Base-by-base conservation (phyloP, 2,888 invertebrate species). In the Cylindroiulus punctatus region DNA sequence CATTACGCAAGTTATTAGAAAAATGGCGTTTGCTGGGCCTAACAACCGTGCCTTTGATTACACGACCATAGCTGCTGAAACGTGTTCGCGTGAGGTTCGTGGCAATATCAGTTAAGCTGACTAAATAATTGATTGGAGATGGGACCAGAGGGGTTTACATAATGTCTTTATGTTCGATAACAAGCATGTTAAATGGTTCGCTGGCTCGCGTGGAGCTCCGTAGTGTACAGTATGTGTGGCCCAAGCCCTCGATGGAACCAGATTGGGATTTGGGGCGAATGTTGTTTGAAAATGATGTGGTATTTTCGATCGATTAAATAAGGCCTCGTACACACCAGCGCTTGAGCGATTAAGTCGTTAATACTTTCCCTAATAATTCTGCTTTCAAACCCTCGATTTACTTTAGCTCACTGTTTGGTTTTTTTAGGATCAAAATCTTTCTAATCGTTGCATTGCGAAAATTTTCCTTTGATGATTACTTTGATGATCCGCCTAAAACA, bases 111-210 rank as follows among this genome's bases (percentile, higher is more conserved):
- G 65, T 65, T 65, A 65, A 26, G 65, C n/a, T 65, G 22, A 65
- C 65, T 65, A 65, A 65, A 65, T 65, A 65, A 65, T 65, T 65
- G 22, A 65, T 65, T 65, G 65, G 26, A 65, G 65, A 65, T 65
- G 26, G 65, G 65, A 26, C 65, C 26, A 65, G 65, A 65, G 65
- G 65, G 65, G 65, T 65, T 65, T 65, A 65, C 65, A 65, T 65
- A 26, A 65, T 65, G 26, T 65, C 65, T 65, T 65, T 65, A 65
- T 65, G 22, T 65, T 65, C 65, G 65, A 65, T 65, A 65, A 65
- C 65, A 65, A 26, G 65, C 65, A 26, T 65, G 22, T 65, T 65
- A 65, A 65, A 65, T 65, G 65, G 65, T 65, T 65, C 65, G 12
- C 65, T 26, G 65, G 26, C 26, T 65, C 10, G 26, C 22, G 3